Evolutionary conservation across 2,888 invertebrate genomes (phyloP), one percentile per base, ranked within the genome.

Genomic region (Antheraea assamensis): DNA sequence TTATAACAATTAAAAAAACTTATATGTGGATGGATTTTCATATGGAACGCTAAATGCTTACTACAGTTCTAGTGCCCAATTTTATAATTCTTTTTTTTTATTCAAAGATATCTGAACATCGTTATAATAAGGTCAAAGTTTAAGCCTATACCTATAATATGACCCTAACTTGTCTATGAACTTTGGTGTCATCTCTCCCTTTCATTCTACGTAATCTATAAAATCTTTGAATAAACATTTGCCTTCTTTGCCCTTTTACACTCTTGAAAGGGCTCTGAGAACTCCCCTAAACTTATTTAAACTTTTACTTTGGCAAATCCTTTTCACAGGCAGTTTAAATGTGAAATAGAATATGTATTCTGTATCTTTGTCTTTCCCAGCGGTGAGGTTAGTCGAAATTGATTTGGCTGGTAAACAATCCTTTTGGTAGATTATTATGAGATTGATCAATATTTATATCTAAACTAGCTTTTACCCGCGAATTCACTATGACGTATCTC

Each of bases 171-270:
- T 80, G 82, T 83, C 84, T 83, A 83, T 79, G 79, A 72, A 66
- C 75, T 82, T 79, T 74, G 76, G 79, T 79, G 80, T 81, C 79
- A 78, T 85, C 3, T 42, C 83, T 85, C 83, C 86, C 82, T 89
- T 88, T 88, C 86, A 84, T 85, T 87, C 82, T 83, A 85, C 84
- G 87, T 85, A 91, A 92, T 92, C 91, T 90, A 92, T 92, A 90
- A 91, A 93, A 92, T 91, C 90, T 90, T 92, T 91, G 92, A 93
- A 93, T 93, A 93, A 93, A 93, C 92, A 93, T 94, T 93, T 90
- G 88, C 91, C 88, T 91, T 89, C 90, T 90, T 89, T 90, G 91
- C 92, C 92, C 92, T 92, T 93, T 92, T 88, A 89, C 90, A 91
- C 90, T 91, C 92, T 92, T 92, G 90, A 92, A 93, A 92, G 92